Evolutionary conservation across 2,888 invertebrate species (phyloP).

Genomic region (Zygothrica quintamaculata): DNA sequence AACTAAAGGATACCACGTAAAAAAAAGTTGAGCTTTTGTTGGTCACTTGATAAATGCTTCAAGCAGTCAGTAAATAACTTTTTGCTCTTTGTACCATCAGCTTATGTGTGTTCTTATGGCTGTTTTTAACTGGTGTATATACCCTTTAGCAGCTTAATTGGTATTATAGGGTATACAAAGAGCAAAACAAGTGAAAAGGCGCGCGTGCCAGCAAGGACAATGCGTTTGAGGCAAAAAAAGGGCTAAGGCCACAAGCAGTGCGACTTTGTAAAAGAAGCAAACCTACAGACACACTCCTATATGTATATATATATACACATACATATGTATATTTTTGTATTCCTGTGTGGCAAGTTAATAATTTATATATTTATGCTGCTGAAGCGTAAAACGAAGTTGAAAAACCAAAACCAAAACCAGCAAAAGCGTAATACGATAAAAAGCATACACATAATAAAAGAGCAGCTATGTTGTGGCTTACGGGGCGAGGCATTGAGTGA

Average conservation of each 20-base stretch:
- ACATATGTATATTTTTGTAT: slow-evolving; percentile 25
- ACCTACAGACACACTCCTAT: slow-evolving; percentile 15
- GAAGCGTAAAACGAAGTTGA: slow-evolving; percentile 76
- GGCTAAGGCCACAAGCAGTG: slow-evolving; percentile 54
- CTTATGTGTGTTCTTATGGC: too few relatives aligned
- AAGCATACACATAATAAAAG: slow-evolving; percentile 75
- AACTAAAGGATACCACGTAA: slow-evolving; percentile 5
- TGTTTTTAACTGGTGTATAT: too few relatives aligned
- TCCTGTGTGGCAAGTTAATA: slow-evolving; percentile 68
- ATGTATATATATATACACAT: slow-evolving; percentile 13
- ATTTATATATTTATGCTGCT: slow-evolving; percentile 77
- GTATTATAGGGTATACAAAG: slow-evolving; percentile 7
- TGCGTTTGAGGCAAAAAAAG: slow-evolving; percentile 48
- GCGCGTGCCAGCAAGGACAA: slow-evolving; percentile 49
- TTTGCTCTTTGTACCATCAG: too few relatives aligned
- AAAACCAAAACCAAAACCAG: slow-evolving; percentile 72
- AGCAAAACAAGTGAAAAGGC: slow-evolving; percentile 30
- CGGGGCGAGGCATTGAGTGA: slow-evolving; percentile 1
- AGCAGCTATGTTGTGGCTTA: slow-evolving; percentile 34
- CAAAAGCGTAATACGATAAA: slow-evolving; percentile 74
- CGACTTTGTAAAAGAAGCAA: slow-evolving; percentile 29
- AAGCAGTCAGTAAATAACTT: too few relatives aligned
- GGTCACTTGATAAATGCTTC: too few relatives aligned
- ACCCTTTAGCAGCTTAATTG: not conserved
- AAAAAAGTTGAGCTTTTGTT: not conserved